Percentiles rank a stretch among this genome's conserved stretches.
phyloP scores from a whole-genome alignment of 2,113 vertebrate species.

The Anhinga anhinga region DNA sequence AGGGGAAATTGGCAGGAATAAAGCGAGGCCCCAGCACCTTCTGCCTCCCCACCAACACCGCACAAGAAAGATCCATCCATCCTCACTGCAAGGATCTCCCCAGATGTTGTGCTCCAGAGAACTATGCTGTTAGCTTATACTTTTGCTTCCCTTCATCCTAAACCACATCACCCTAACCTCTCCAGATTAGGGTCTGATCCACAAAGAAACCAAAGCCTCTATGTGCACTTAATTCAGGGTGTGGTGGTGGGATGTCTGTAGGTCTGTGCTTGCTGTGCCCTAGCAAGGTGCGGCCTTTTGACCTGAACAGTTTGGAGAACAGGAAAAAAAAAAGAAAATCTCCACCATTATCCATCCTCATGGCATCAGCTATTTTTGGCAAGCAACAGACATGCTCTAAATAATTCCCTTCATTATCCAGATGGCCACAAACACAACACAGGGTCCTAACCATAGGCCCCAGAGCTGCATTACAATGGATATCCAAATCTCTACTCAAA shows the following conservation, averaged over 20 bases:
- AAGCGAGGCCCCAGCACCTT: neutral
- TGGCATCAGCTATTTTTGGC: neutral
- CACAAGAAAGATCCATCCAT: fast-evolving
- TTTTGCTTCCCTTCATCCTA: neutral
- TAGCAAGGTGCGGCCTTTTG: neutral
- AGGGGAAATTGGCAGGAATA: neutral
- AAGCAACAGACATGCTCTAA: neutral
- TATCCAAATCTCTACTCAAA: neutral
- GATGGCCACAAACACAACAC: neutral
- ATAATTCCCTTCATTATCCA: neutral
- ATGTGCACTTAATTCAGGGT: neutral
- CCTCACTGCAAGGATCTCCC: neutral
- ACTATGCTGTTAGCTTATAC: fast-evolving
- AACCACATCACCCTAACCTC: neutral
- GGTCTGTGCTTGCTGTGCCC: too few species aligned
- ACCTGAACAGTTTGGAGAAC: neutral
- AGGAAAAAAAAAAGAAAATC: neutral
- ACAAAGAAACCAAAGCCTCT: neutral
- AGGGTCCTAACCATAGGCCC: neutral
- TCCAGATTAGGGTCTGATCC: neutral
- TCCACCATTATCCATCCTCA: neutral
- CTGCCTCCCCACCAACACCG: neutral
- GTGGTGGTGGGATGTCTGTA: neutral
- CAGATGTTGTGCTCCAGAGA: neutral
- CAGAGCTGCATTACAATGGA: neutral